Base-by-base conservation (phyloP, 1,140 invertebrate species). In the Saccostrea cuccullata region DNA sequence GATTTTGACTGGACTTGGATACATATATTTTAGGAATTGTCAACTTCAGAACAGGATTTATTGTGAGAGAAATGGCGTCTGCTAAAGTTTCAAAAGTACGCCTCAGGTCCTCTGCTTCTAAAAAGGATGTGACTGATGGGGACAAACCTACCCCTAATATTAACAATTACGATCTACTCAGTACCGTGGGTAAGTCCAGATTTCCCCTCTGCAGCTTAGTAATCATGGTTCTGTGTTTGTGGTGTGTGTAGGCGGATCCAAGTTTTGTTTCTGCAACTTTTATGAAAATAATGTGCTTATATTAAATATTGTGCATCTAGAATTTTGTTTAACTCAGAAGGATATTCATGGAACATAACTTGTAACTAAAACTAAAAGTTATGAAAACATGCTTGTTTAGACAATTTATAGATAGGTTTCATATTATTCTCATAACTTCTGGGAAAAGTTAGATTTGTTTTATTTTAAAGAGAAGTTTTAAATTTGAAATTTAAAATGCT, bases 81-180 rank as follows among this genome's bases (percentile, higher is more conserved):
- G 67, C 67, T 23, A 73, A 73, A 73, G 67, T 73, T 73, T 73
- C 67, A 26, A 73, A 73, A 73, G 67, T 30, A 9, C 67, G 67
- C 11, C 23, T 73, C 8, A 23, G 67, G 12, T 26, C 23, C 30
- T 73, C 67, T 73, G 23, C 26, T 23, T 67, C 60, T 73, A 73
- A 73, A 30, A 73, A 73, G 23, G 67, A 73, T 73, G 23, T 73
- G 67, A 26, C 67, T 13, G 67, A 73, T 23, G 26, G n/a, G 11
- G 67, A 73, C 12, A 73, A 73, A 73, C 26, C 67, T 73, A 23
- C 67, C 67, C 67, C 67, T 73, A 73, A 36, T 73, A 73, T 73
- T 26, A 73, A 73, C 12, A 73, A 73, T 73, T 73, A 26, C 26
- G 67, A 73, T 13, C 67, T 73, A 5, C 67, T 73, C 4, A 73